phyloP scores from a whole-genome alignment of 2,888 invertebrate species.

The Tridacna gigas region DNA sequence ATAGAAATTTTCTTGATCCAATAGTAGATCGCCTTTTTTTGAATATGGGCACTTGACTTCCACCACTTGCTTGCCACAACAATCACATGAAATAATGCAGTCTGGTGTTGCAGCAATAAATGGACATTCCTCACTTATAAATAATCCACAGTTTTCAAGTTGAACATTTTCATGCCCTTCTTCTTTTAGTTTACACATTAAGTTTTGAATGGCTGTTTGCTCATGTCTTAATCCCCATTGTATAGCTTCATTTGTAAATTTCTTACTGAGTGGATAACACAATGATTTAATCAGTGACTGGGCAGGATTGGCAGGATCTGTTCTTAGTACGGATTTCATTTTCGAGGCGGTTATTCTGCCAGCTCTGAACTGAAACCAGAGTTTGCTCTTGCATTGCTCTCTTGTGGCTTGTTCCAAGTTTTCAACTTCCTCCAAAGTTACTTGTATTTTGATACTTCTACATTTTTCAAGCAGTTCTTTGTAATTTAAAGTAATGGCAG shows the following conservation, averaged over 20 bases:
- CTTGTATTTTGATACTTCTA: neutral
- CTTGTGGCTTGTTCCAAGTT: neutral
- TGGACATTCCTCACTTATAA: conserved; percentile 3
- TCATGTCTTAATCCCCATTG: conserved; percentile 34
- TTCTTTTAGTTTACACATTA: neutral
- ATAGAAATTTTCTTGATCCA: neutral
- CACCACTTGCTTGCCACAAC: conserved; percentile 6
- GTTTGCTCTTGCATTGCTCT: neutral
- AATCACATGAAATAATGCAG: conserved; percentile 31
- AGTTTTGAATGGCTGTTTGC: neutral
- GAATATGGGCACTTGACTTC: conserved; percentile 38
- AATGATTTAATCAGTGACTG: conserved; percentile 4
- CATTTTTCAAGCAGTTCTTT: conserved; percentile 11
- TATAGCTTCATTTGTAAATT: conserved; percentile 2
- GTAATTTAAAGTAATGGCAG: neutral
- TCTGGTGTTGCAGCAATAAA: conserved; percentile 33
- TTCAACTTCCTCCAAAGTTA: neutral
- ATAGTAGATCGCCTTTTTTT: neutral
- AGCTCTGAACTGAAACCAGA: conserved; percentile 19
- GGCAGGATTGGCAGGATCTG: conserved; percentile 16
- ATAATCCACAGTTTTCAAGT: conserved; percentile 10
- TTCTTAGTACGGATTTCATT: conserved; percentile 13
- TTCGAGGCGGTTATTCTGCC: conserved; percentile 34
- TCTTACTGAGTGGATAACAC: conserved; percentile 2
- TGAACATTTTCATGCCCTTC: conserved; percentile 12